Conservation (phyloP, 64 coral and sea anemone genomes). For the Trachythela sp. region DNA sequence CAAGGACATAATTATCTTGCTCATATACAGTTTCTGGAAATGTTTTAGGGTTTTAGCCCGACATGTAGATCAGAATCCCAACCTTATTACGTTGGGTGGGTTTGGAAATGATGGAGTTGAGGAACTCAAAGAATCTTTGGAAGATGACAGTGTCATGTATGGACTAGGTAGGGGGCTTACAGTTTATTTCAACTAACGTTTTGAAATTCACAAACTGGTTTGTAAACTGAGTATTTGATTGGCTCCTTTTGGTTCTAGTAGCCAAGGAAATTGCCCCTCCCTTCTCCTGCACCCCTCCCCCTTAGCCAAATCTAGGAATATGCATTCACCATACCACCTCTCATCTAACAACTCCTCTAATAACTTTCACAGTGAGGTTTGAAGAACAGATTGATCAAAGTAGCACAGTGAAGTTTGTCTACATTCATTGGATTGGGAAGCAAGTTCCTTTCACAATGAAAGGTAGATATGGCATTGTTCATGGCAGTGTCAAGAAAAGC, state of each 20-base stretch:
- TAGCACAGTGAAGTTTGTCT: background rate
- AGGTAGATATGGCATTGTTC: background rate
- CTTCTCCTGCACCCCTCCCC: no score
- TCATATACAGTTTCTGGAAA: background rate
- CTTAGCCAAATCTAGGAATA: no score
- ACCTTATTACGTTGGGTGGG: background rate
- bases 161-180: background rate
- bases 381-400: slow-evolving; percentile 7
- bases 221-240: no score
- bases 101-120: background rate
- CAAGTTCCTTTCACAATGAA: background rate
- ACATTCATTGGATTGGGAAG: slow-evolving; percentile 12
- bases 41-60: background rate
- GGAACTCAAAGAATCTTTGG: background rate
- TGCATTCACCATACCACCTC: no score
- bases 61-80: background rate
- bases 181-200: background rate
- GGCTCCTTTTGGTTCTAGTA: no score
- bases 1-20: no score
- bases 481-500: background rate
- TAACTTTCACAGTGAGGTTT: background rate
- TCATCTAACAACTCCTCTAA: no score
- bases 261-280: no score
- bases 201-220: background rate
- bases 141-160: background rate